Conservation (phyloP, 2,113 vertebrate species). For the Ochotona curzoniae region DNA sequence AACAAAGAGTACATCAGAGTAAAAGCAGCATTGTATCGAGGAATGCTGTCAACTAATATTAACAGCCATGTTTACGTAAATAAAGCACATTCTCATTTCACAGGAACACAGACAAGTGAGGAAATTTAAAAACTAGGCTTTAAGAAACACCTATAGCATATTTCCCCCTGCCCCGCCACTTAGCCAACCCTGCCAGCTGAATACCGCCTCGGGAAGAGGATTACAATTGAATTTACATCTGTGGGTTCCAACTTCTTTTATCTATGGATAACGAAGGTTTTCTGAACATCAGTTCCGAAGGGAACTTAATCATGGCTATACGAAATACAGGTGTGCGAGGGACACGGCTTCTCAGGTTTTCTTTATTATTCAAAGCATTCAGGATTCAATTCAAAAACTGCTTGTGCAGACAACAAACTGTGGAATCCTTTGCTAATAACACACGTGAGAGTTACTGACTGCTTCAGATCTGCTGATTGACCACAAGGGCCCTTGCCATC, state of each 20-base stretch:
- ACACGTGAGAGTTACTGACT: background rate
- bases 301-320: background rate
- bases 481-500: background rate
- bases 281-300: conserved; percentile 2
- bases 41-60: background rate
- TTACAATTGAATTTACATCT: background rate
- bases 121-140: too few species aligned
- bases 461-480: background rate
- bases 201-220: background rate
- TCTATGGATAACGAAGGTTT: conserved; percentile 17
- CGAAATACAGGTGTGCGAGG: background rate
- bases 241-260: background rate
- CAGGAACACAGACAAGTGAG: too few species aligned
- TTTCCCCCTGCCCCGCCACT: too few species aligned
- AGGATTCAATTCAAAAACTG: background rate
- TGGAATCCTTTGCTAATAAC: background rate
- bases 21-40: conserved; percentile 34
- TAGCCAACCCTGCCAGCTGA: background rate
- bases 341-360: background rate
- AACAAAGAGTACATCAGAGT: background rate
- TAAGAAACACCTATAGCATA: background rate
- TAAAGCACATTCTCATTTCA: too few species aligned
- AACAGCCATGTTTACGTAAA: background rate
- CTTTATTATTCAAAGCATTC: background rate
- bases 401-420: background rate